These are phyloP conservation scores for Orius insidiosus DNA, from an alignment of 1,140 invertebrate genomes.

Conservation along the genomic window DNA sequence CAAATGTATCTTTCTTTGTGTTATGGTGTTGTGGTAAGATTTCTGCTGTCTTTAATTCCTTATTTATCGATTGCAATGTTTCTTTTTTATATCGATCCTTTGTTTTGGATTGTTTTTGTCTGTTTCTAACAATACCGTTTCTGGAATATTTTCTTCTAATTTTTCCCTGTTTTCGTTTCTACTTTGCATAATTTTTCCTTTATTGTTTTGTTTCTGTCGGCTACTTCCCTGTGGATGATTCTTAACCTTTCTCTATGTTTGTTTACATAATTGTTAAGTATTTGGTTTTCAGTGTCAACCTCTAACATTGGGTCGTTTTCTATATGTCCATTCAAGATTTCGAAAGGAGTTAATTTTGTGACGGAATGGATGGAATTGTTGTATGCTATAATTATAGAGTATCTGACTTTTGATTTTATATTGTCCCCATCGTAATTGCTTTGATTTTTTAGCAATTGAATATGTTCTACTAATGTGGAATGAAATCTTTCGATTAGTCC, in stretches of 20 bases:
- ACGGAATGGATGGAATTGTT: background rate
- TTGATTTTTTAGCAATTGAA: background rate
- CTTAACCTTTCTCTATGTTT: background rate
- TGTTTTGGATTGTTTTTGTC: too few relatives aligned
- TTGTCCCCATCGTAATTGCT: background rate
- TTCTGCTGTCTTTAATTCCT: too few relatives aligned
- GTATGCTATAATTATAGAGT: background rate
- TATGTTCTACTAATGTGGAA: background rate
- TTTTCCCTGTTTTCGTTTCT: too few relatives aligned
- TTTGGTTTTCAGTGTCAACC: background rate
- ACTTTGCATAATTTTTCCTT: too few relatives aligned
- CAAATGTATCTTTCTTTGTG: too few relatives aligned
- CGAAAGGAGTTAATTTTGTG: background rate
- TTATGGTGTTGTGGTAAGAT: too few relatives aligned
- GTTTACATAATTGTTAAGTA: background rate
- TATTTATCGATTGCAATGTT: too few relatives aligned
- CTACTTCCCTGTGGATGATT: background rate
- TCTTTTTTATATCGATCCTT: too few relatives aligned
- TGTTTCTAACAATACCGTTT: too few relatives aligned
- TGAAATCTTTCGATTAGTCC: constrained; percentile 3
- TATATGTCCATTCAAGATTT: background rate
- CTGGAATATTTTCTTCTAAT: too few relatives aligned
- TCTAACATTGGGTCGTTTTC: background rate
- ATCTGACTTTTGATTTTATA: background rate
- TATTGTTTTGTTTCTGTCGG: too few relatives aligned